Conservation (phyloP, 1,140 invertebrate genomes). For the Drosophila sucinea region DNA sequence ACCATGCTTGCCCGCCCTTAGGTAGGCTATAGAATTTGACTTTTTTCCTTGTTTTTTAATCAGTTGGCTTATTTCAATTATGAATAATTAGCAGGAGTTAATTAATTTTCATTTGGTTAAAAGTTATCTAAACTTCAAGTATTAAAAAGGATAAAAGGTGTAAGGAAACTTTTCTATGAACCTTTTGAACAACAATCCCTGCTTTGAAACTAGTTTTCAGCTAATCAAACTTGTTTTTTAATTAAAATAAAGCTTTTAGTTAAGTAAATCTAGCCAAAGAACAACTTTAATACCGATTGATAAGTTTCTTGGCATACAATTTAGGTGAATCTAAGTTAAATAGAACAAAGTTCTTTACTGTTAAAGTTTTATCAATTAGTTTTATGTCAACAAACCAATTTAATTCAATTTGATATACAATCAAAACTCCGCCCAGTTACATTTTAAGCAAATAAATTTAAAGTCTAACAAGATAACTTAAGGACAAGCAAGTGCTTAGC, state of each 20-base stretch:
- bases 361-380: constrained; percentile 5
- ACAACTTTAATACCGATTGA: no score
- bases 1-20: constrained; percentile 22
- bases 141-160: neutral
- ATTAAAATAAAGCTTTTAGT: no score
- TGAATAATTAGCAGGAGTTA: constrained; percentile 45
- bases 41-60: constrained; percentile 35
- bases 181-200: neutral
- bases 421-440: neutral
- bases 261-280: no score
- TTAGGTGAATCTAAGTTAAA: neutral
- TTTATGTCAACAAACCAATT: constrained; percentile 8
- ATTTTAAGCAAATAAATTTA: constrained; percentile 9
- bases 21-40: constrained; percentile 31
- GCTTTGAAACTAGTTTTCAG: neutral
- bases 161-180: neutral
- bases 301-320: no score
- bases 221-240: neutral
- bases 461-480: constrained; percentile 10
- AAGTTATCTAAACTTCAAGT: constrained; percentile 1
- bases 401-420: constrained; percentile 12
- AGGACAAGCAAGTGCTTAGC: constrained; percentile 4
- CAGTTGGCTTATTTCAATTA: constrained; percentile 65
- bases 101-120: constrained; percentile 14
- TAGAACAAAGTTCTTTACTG: constrained; percentile 2